These are phyloP conservation scores for Pangasius macronema DNA, from an alignment of 2,797 vertebrate species.

Conservation along the genomic window DNA sequence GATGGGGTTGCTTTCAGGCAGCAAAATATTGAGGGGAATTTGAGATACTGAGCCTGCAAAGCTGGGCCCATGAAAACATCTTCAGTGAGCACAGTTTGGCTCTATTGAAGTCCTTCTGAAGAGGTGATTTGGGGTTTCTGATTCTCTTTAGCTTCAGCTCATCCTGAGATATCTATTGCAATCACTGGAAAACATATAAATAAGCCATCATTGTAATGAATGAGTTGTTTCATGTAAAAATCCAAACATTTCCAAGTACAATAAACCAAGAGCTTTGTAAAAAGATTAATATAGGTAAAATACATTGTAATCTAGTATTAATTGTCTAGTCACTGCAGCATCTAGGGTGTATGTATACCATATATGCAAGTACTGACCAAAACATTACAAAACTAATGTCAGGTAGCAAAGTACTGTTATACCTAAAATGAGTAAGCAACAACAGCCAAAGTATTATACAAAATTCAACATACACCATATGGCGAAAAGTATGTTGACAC, in stretches of 20 bases:
- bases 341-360: not conserved
- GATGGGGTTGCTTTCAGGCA: not conserved
- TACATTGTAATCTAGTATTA: not conserved
- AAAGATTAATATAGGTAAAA: not conserved
- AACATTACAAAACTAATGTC: not conserved
- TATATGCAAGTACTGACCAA: not conserved
- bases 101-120: not conserved
- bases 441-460: not conserved
- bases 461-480: not conserved
- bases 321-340: not conserved
- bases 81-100: not conserved
- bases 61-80: not conserved
- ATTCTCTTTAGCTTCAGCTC: not conserved
- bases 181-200: constrained; percentile 8
- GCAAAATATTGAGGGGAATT: not conserved
- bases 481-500: not conserved
- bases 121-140: not conserved
- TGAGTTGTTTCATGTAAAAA: not conserved
- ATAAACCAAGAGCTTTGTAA: not conserved
- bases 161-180: not conserved
- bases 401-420: not conserved
- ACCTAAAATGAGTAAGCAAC: not conserved
- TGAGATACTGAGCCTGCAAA: not conserved
- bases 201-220: not conserved
- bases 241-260: not conserved